These are phyloP conservation scores for Rhea pennata DNA, from an alignment of 2,113 vertebrate genomes.

Conservation along the genomic window DNA sequence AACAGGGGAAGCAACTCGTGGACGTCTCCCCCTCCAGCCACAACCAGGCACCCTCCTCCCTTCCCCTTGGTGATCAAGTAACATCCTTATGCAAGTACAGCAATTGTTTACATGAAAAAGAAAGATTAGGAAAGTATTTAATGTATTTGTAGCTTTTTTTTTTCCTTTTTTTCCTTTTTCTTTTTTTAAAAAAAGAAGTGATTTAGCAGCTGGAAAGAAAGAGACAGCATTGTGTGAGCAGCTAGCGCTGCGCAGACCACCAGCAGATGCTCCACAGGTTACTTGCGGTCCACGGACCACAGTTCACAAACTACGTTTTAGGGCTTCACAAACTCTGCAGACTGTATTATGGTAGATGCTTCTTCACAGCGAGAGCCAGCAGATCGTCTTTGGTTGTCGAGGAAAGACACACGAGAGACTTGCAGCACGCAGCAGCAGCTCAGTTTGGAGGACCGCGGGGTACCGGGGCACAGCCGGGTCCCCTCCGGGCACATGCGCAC, in stretches of 20 bases:
- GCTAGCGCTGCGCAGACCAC: background rate
- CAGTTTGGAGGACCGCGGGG: background rate
- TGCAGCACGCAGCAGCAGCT: background rate
- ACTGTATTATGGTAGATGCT: background rate
- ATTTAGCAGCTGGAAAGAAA: constrained; percentile 46
- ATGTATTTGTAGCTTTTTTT: constrained; percentile 5
- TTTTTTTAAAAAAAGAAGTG: background rate
- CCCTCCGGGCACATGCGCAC: too few species aligned
- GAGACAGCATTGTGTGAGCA: constrained; percentile 33
- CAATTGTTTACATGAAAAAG: constrained; percentile 53
- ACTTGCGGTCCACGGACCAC: background rate
- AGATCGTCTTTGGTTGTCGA: constrained; percentile 38
- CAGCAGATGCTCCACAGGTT: constrained; percentile 12
- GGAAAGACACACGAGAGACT: constrained; percentile 12
- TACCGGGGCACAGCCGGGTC: background rate
- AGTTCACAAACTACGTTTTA: background rate
- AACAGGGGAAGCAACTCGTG: background rate
- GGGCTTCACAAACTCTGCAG: background rate
- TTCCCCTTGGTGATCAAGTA: constrained; percentile 16
- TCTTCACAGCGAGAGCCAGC: constrained; percentile 48
- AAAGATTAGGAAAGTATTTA: constrained; percentile 37
- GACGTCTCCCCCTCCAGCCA: constrained; percentile 26
- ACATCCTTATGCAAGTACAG: constrained; percentile 49
- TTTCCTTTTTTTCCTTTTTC: background rate
- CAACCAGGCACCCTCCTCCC: constrained; percentile 18